Evolutionary conservation across 1,140 invertebrate genomes (phyloP), one percentile per base, ranked within the genome.

Genomic region (Periplaneta americana): DNA sequence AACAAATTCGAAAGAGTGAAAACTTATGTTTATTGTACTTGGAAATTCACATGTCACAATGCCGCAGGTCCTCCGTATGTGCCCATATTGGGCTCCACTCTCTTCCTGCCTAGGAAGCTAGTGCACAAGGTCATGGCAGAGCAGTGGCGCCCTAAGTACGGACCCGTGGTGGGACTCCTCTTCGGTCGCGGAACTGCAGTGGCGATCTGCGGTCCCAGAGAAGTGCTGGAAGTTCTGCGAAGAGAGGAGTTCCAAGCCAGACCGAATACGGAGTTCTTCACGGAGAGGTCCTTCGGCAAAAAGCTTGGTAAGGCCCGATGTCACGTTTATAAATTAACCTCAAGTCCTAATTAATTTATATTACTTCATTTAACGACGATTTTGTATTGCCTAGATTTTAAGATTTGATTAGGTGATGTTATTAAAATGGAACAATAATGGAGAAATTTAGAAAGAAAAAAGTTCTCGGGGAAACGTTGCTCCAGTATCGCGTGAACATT

Each of bases 241-340:
- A 82, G 83, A 36, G 83, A 83, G 22, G 82, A 84, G 75, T 84
- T 84, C 37, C 81, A 82, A 74, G 80, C 76, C 74, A 36, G 84
- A 66, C 83, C 82, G 3, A 74, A 81, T 13, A 75, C 35, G 33
- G 31, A 28, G 31, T 37, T 79, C 37, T 79, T 79, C 77, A 79
- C 31, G 77, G 77, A 79, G 36, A 28, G 77, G n/a, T 37, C 77
- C 33, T 34, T 79, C 37, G 15, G 77, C 77, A 79, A 34, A 34
- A 13, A 33, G 36, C 37, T 79, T 9, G 33, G 77, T 79, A 10
- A 34, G n/a, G n/a, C n/a, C 13, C 15, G 13, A 15, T n/a, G 15
- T 48, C n/a, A n/a, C n/a, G n/a, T n/a, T n/a, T n/a, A n/a, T n/a
- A n/a, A n/a, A n/a, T n/a, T n/a, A n/a, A n/a, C n/a, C n/a, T n/a